These are phyloP conservation scores for Ranitomeya variabilis DNA, from an alignment of 2,113 vertebrate genomes.

Conservation along the genomic window DNA sequence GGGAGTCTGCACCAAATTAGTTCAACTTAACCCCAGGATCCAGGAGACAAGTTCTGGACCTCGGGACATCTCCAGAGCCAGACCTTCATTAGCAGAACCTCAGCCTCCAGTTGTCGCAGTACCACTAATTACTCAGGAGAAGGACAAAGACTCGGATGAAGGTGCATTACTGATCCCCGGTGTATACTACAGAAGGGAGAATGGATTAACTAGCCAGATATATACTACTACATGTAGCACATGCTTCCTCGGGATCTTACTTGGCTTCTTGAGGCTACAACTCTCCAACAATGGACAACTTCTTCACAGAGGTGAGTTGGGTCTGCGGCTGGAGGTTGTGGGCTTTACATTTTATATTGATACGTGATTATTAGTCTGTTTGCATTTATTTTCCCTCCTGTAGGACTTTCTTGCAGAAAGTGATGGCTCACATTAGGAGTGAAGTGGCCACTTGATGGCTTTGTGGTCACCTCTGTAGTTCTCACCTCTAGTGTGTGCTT, in stretches of 20 bases:
- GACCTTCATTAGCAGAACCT: slow-evolving; percentile 14
- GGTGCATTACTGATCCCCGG: slow-evolving; percentile 11
- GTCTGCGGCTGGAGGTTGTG: background rate
- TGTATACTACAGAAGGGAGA: background rate
- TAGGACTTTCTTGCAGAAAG: background rate
- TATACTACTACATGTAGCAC: slow-evolving; percentile 38
- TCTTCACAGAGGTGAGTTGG: slow-evolving; percentile 83
- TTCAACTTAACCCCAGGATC: background rate
- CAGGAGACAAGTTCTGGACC: background rate
- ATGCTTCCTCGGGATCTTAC: slow-evolving; percentile 61
- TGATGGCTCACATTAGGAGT: background rate
- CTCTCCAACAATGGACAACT: slow-evolving; percentile 78
- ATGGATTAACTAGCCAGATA: background rate
- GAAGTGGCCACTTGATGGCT: background rate
- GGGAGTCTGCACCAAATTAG: background rate
- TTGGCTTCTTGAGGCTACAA: slow-evolving; percentile 63
- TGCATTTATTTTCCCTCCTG: background rate
- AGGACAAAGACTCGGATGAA: slow-evolving; percentile 45
- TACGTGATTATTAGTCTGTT: background rate
- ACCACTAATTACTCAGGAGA: slow-evolving; percentile 51
- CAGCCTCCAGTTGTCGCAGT: slow-evolving; percentile 49
- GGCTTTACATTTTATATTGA: background rate
- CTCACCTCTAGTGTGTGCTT: background rate
- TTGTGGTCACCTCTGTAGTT: background rate
- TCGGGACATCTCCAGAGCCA: background rate